Evolutionary conservation across 2,888 invertebrate species (phyloP).

Genomic region (Eubasilissa splendida): DNA sequence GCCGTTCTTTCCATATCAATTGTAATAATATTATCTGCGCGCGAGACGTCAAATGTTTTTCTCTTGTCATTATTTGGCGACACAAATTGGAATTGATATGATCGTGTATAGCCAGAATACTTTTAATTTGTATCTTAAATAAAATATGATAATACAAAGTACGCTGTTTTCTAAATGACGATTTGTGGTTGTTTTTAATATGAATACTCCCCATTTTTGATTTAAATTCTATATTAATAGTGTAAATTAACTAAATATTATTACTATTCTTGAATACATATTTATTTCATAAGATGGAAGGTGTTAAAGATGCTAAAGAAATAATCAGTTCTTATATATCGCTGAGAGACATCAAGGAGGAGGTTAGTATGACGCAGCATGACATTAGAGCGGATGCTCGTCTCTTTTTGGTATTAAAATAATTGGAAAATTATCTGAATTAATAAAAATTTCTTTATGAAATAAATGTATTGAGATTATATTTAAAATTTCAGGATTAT

Average conservation of each 20-base stretch:
- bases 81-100: no score
- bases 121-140: no score
- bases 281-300: constrained; percentile 26
- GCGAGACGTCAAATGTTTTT: no score
- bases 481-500: constrained; percentile 68
- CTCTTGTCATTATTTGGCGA: no score
- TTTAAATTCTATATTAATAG: no score
- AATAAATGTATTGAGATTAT: neutral
- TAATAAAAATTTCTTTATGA: neutral
- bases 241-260: no score
- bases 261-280: neutral
- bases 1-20: no score
- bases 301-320: constrained; percentile 40
- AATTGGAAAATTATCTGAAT: neutral
- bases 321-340: constrained; percentile 41
- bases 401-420: neutral
- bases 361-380: constrained; percentile 28
- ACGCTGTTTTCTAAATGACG: no score
- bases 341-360: constrained; percentile 41
- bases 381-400: no score
- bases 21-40: no score
- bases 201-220: neutral
- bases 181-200: neutral
- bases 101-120: no score
- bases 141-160: no score